Evolutionary conservation across 1,140 invertebrate genomes (phyloP).

Genomic region (Drosophila murphyi): DNA sequence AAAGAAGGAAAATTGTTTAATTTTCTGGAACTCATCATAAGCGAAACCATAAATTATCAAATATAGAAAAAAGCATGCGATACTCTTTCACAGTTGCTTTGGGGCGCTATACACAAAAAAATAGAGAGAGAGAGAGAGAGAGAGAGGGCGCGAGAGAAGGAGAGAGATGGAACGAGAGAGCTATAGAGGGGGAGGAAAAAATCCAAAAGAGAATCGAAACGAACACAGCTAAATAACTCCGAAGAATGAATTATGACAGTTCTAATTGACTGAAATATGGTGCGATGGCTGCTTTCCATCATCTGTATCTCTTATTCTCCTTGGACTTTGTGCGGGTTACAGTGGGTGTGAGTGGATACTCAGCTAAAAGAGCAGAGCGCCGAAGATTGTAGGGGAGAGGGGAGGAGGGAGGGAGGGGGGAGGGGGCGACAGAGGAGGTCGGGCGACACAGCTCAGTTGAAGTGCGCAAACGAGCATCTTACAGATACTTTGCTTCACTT

Average conservation of each 20-base stretch:
- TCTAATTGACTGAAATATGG: conserved; percentile 85
- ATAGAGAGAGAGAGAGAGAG: conserved; percentile 10
- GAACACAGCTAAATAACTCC: conserved; percentile 77
- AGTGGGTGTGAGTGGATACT: conserved; percentile 24
- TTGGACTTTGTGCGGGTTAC: conserved; percentile 42
- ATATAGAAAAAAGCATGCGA: conserved; percentile 47
- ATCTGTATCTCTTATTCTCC: conserved; percentile 45
- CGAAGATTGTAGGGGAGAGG: not conserved
- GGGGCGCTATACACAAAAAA: not conserved
- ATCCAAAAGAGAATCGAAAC: conserved; percentile 6
- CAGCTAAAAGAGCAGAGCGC: not conserved
- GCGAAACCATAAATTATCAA: conserved; percentile 74
- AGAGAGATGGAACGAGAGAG: not conserved
- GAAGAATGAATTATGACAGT: conserved; percentile 84
- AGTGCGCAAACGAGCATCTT: conserved; percentile 68
- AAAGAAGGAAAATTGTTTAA: conserved; percentile 69
- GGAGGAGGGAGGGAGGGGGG: not conserved
- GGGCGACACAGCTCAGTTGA: conserved; percentile 33
- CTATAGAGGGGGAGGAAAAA: conserved; percentile 4
- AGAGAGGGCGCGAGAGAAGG: not conserved
- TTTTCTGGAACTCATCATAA: conserved; percentile 84
- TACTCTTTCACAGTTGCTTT: conserved; percentile 16
- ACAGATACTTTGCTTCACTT: conserved; percentile 77
- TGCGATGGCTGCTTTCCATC: conserved; percentile 82
- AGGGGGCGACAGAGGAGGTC: too few species aligned